Evolutionary conservation across 1,140 invertebrate species (phyloP).

Genomic region (Condylostylus longicornis): DNA sequence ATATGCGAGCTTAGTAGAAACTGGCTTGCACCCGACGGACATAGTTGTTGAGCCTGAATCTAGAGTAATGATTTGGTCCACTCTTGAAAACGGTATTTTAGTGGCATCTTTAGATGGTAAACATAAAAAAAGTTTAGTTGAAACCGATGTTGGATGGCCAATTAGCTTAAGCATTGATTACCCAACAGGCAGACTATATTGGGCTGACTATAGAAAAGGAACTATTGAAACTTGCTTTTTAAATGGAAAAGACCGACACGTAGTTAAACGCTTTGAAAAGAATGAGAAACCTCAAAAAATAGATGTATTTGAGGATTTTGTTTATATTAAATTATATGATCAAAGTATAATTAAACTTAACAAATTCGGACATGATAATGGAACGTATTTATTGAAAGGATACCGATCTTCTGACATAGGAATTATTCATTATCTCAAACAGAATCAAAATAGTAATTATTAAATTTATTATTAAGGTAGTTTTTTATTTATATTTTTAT

Average conservation of each 20-base stretch:
- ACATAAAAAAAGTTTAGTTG: constrained; percentile 38
- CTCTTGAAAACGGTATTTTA: constrained; percentile 40
- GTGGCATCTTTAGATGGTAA: constrained; percentile 50
- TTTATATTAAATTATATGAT: constrained; percentile 50
- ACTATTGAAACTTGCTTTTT: constrained; percentile 50
- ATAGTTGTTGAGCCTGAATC: constrained; percentile 51
- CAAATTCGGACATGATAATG: constrained; percentile 49
- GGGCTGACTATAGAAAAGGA: constrained; percentile 53
- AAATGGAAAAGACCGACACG: constrained; percentile 47
- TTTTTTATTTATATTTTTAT: background rate
- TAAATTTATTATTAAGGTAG: background rate
- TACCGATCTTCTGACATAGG: constrained; percentile 45
- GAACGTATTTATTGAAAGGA: constrained; percentile 39
- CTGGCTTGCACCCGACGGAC: constrained; percentile 36
- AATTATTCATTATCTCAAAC: constrained; percentile 51
- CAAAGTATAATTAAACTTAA: constrained; percentile 49
- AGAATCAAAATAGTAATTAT: constrained; percentile 36
- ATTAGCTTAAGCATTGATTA: constrained; percentile 54
- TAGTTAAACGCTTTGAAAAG: constrained; percentile 38
- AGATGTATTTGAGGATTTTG: constrained; percentile 56
- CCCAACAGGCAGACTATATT: constrained; percentile 51
- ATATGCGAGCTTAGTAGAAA: constrained; percentile 40
- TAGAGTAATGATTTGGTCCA: constrained; percentile 31
- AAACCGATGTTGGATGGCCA: constrained; percentile 44
- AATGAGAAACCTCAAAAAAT: constrained; percentile 47